Evolutionary conservation across 2,797 vertebrate species (phyloP).

Genomic region (Myripristis jacobus): DNA sequence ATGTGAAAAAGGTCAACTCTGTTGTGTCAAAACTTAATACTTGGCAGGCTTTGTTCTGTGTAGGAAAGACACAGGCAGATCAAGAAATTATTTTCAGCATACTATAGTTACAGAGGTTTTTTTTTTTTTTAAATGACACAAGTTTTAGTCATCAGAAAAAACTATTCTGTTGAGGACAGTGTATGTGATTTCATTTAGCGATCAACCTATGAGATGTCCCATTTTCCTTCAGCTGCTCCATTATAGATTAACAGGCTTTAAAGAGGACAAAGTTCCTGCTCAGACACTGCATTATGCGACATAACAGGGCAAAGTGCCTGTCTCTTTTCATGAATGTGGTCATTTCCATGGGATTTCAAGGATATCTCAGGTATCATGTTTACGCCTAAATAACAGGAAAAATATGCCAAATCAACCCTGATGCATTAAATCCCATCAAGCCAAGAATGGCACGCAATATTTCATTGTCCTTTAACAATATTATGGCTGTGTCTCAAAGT

Average conservation of each 20-base stretch:
- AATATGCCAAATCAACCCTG: neutral
- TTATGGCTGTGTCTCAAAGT: conserved; percentile 9
- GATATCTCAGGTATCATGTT: neutral
- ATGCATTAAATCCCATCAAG: neutral
- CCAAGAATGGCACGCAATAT: neutral
- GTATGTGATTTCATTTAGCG: no score
- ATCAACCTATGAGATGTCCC: neutral
- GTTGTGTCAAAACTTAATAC: no score
- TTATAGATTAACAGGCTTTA: conserved; percentile 8
- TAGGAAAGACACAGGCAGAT: no score
- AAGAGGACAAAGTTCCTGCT: neutral
- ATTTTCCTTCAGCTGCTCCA: neutral
- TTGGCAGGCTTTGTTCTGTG: no score
- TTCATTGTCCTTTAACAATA: neutral
- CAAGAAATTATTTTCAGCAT: no score
- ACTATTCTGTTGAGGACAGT: no score
- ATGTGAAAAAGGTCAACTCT: no score
- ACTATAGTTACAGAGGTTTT: no score
- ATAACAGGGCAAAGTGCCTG: neutral
- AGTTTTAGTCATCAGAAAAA: no score
- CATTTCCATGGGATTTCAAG: neutral
- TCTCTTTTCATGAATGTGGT: neutral
- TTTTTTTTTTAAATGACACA: no score
- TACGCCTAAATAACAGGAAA: neutral
- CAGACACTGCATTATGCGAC: neutral